A percentile compares a stretch with the other conserved stretches of the same genome.
phyloP scores from a whole-genome alignment of 2,113 vertebrate genomes.

The Phylloscopus trochilus region DNA sequence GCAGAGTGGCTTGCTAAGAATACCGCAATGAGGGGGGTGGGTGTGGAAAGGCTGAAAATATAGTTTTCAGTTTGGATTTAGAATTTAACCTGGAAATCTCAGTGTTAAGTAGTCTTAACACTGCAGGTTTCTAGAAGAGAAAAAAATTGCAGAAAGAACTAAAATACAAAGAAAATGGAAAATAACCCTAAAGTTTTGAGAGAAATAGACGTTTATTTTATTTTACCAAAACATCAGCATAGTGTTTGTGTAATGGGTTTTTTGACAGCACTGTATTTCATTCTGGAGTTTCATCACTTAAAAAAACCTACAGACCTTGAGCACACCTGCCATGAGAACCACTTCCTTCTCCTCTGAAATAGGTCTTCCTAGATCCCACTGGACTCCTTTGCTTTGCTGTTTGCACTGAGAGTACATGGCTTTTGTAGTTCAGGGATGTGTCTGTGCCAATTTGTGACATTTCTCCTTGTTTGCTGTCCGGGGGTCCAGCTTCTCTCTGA shows the following conservation, averaged over 20 bases:
- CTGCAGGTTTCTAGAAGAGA: not conserved
- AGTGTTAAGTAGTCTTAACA: not conserved
- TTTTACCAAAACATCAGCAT: not conserved
- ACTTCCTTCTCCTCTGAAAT: not conserved
- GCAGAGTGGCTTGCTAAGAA: not conserved
- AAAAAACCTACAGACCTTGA: not conserved
- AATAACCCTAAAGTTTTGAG: not conserved
- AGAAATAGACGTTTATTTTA: not conserved
- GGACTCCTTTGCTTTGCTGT: not conserved
- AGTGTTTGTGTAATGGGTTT: not conserved
- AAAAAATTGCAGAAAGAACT: not conserved
- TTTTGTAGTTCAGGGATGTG: not conserved
- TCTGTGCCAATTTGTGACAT: not conserved
- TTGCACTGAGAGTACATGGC: fast-evolving
- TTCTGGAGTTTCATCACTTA: not conserved
- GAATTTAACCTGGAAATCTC: not conserved
- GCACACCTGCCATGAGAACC: not conserved
- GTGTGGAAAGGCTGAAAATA: not conserved
- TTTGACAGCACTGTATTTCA: not conserved
- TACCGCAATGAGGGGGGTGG: no score
- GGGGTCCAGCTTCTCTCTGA: not conserved
- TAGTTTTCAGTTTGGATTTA: not conserved
- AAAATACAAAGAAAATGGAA: not conserved
- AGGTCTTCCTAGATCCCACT: not conserved
- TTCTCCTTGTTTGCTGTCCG: not conserved